phyloP scores from a whole-genome alignment of 2,113 vertebrate species.

The Prolemur simus region DNA sequence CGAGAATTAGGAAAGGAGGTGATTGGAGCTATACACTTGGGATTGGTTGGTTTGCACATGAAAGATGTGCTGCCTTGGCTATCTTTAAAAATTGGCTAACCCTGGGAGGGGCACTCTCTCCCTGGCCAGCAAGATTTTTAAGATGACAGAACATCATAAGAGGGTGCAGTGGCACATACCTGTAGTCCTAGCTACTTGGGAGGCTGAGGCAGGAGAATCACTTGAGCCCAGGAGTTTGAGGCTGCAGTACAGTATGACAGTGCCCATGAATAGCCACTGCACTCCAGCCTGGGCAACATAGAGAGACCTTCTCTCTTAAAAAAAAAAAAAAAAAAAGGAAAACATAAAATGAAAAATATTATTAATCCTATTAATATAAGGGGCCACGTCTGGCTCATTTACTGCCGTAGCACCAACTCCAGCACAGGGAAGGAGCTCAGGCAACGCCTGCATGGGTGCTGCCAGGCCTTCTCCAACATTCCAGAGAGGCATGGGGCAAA shows the following conservation, averaged over 20 bases:
- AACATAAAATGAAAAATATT: not conserved
- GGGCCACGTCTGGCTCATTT: fast-evolving
- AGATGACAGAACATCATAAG: not conserved
- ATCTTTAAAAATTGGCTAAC: not conserved
- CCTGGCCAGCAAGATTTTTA: too few relatives aligned
- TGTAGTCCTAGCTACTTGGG: not conserved
- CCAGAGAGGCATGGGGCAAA: not conserved
- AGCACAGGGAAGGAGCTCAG: not conserved
- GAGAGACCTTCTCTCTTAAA: too few relatives aligned
- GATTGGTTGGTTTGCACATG: not conserved
- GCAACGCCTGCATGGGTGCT: fast-evolving
- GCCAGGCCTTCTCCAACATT: not conserved
- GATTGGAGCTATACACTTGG: not conserved
- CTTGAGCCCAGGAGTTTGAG: not conserved
- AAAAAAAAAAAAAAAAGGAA: too few relatives aligned
- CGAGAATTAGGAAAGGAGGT: not conserved
- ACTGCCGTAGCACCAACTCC: fast-evolving
- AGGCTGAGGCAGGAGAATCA: not conserved
- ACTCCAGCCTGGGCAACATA: not conserved
- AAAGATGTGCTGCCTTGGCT: not conserved
- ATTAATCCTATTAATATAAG: fast-evolving
- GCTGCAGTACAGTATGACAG: not conserved
- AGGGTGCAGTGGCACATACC: not conserved
- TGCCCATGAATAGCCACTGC: not conserved
- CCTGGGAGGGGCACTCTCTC: not conserved